These are phyloP conservation scores for Xiphorhynchus erythropygius DNA, from an alignment of 2,797 vertebrate genomes.

Conservation along the genomic window DNA sequence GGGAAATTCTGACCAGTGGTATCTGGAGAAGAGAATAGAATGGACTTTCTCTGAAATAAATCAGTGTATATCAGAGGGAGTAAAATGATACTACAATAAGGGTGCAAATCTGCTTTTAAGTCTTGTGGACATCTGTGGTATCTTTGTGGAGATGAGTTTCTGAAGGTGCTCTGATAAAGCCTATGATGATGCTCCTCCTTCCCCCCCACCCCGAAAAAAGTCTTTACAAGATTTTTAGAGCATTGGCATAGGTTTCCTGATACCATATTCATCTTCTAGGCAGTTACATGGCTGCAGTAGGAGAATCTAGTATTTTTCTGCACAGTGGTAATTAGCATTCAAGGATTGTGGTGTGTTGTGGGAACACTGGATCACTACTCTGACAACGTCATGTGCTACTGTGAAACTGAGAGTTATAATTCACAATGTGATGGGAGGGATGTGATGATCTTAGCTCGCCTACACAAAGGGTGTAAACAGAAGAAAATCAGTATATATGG, in stretches of 20 bases:
- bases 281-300: not conserved
- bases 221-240: not conserved
- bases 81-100: not conserved
- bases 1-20: not conserved
- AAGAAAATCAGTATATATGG: not conserved
- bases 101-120: not conserved
- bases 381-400: not conserved
- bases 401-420: not conserved
- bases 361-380: not conserved
- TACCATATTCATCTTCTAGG: not conserved
- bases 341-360: not conserved
- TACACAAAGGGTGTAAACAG: not conserved
- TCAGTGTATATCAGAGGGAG: not conserved
- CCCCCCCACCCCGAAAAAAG: not conserved
- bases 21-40: not conserved
- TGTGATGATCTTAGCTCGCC: fast-evolving
- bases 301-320: not conserved
- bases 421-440: not conserved
- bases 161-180: not conserved
- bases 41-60: not conserved
- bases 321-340: not conserved
- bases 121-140: not conserved
- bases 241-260: not conserved
- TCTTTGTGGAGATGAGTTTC: not conserved
- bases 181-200: not conserved